Percentiles rank a stretch among this genome's conserved stretches.
phyloP scores from a whole-genome alignment of 2,113 vertebrate species.

The Mandrillus leucophaeus region DNA sequence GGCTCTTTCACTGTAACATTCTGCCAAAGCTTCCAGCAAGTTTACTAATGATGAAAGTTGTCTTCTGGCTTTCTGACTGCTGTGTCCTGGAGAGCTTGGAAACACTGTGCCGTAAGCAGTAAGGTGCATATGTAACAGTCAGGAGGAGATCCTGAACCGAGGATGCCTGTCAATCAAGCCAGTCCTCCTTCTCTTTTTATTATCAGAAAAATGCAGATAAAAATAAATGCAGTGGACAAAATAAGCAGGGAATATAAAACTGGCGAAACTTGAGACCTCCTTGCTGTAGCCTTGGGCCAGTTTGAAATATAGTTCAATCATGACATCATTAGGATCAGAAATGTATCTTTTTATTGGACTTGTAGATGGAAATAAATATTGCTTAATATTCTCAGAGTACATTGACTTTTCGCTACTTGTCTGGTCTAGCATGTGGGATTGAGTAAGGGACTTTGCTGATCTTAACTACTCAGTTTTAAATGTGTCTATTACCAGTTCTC shows the following conservation, averaged over 20 bases:
- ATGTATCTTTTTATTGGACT: conserved; percentile 6
- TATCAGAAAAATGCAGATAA: conserved; percentile 42
- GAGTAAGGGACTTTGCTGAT: conserved; percentile 25
- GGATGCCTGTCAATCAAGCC: conserved; percentile 65
- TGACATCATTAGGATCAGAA: conserved; percentile 36
- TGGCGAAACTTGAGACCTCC: background rate
- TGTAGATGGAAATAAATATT: conserved; percentile 14
- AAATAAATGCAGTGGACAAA: conserved; percentile 34
- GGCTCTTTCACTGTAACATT: conserved; percentile 4
- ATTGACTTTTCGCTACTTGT: conserved; percentile 12
- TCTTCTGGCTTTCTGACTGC: conserved; percentile 53
- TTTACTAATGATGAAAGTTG: conserved; percentile 50
- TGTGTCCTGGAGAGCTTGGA: conserved; percentile 26
- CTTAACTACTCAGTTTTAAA: background rate
- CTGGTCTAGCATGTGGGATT: background rate
- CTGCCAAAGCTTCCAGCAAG: conserved; percentile 42
- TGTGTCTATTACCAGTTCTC: background rate
- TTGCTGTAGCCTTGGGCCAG: background rate
- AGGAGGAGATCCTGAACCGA: conserved; percentile 13
- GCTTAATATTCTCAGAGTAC: conserved; percentile 41
- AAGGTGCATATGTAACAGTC: conserved; percentile 54
- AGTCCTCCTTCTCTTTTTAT: conserved; percentile 16
- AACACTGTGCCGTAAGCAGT: background rate
- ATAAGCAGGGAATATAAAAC: conserved; percentile 7
- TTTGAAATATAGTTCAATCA: background rate